Evolutionary conservation across 2,888 invertebrate species (phyloP), one percentile per base, ranked within the genome.

Genomic region (Eueremaeus valkanovi): DNA sequence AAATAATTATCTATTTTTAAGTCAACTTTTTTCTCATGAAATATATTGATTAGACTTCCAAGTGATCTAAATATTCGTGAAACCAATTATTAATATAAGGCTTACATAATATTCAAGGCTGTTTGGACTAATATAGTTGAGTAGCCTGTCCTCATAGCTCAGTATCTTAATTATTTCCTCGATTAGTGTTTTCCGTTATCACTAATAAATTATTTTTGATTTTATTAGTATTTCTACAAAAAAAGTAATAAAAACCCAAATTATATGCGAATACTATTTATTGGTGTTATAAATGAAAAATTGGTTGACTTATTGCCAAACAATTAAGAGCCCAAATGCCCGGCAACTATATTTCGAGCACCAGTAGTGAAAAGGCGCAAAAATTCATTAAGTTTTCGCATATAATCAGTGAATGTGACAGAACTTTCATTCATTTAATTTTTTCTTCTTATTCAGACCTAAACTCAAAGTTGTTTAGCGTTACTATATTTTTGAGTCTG

Each of bases 381-480:
- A 18, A 45, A 3, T 45, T 45, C 13, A 45, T 45, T 45, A 45
- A 45, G 18, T 16, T 45, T 45, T 45, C 18, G n/a, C 45, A 11
- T 36, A 8, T 36, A n/a, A 11, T 36, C 11, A 36, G 11, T 45
- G n/a, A 13, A 11, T 45, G 9, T 8, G 45, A 8, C 9, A 45
- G 18, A 36, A 24, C 40, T 27, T 36, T 74, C 76, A 27, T 73
- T 79, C 27, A 58, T 58, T 58, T 9, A 58, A 24, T 24, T 21
- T 51, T 51, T 58, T 6, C 9, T 45, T 45, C n/a, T 45, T 18
- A 11, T 45, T 45, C 11, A 11, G 5, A 36, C 11, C 24, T 8
- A 58, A 58, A 58, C 8, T 24, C 8, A 8, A 24, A 58, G 58
- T 58, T 58, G 16, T 45, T 45, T 11, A 58, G 5, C 24, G 8